Conservation (phyloP, 2,888 invertebrate species). For the Bhutanitis thaidina region DNA sequence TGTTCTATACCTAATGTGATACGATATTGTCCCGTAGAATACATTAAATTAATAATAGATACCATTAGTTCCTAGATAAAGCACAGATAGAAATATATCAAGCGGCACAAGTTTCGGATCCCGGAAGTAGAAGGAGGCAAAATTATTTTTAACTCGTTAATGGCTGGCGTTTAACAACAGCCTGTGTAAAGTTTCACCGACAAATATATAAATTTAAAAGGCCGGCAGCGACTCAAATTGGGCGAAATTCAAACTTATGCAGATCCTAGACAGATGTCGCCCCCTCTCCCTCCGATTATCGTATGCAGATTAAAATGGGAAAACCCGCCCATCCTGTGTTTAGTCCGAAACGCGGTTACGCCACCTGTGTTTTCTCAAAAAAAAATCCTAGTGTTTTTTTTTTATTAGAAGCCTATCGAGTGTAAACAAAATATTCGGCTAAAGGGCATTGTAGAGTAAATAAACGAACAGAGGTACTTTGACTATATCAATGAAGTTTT, state of each 20-base stretch:
- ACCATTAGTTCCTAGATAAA: no score
- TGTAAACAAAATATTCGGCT: neutral
- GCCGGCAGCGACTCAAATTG: slow-evolving; percentile 57
- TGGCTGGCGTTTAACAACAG: slow-evolving; percentile 18
- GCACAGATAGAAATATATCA: no score
- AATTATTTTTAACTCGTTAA: no score
- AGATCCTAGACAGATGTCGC: slow-evolving; percentile 70
- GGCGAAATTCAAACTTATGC: slow-evolving; percentile 69
- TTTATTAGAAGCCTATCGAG: neutral
- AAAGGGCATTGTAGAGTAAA: neutral
- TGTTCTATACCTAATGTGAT: no score
- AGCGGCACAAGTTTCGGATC: no score
- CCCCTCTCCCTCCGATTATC: slow-evolving; percentile 59
- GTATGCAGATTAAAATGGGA: slow-evolving; percentile 68
- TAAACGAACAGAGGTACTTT: no score
- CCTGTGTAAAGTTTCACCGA: slow-evolving; percentile 29
- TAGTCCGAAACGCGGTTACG: slow-evolving; percentile 43
- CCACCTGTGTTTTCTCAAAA: slow-evolving; percentile 41
- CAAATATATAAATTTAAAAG: slow-evolving; percentile 64
- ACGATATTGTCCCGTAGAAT: no score
- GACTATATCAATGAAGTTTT: no score
- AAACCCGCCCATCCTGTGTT: slow-evolving; percentile 43
- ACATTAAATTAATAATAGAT: no score
- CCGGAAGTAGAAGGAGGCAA: no score
- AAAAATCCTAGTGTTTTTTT: slow-evolving; percentile 7